These are phyloP conservation scores for Tinea trinotella DNA, from an alignment of 2,888 invertebrate genomes.

Conservation along the genomic window DNA sequence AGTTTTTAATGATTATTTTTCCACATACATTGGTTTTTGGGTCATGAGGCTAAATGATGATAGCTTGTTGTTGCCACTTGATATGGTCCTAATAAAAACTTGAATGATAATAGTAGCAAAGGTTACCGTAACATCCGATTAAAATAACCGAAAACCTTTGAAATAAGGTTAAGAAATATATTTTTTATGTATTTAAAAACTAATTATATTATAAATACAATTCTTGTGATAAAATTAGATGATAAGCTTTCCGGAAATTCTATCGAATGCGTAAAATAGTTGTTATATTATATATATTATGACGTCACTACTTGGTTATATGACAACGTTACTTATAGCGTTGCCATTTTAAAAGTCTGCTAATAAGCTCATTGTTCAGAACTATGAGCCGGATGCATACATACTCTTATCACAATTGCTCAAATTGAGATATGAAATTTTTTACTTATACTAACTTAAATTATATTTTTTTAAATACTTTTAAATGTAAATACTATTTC, in stretches of 20 bases:
- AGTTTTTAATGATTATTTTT: not conserved
- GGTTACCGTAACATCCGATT: conserved; percentile 64
- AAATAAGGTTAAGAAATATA: conserved; percentile 25
- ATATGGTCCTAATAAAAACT: conserved; percentile 52
- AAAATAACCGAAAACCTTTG: conserved; percentile 25
- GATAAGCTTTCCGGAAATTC: not conserved
- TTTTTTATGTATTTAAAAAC: not conserved
- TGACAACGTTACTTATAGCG: too few relatives aligned
- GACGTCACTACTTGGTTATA: too few relatives aligned
- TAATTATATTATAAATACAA: not conserved
- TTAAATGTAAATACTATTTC: too few relatives aligned
- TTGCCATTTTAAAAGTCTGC: too few relatives aligned
- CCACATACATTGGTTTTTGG: conserved; percentile 40
- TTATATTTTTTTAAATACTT: too few relatives aligned
- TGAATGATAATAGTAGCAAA: conserved; percentile 56
- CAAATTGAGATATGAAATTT: too few relatives aligned
- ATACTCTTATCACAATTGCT: too few relatives aligned
- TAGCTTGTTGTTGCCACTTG: conserved; percentile 55
- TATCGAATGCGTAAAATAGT: too few relatives aligned
- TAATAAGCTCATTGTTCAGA: too few relatives aligned
- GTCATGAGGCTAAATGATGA: conserved; percentile 63
- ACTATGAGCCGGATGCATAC: too few relatives aligned
- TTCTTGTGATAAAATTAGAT: not conserved
- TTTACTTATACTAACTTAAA: too few relatives aligned
- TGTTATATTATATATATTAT: too few relatives aligned